Base-by-base conservation (phyloP, 2,888 invertebrate genomes). In the Xestia rhomboidea region DNA sequence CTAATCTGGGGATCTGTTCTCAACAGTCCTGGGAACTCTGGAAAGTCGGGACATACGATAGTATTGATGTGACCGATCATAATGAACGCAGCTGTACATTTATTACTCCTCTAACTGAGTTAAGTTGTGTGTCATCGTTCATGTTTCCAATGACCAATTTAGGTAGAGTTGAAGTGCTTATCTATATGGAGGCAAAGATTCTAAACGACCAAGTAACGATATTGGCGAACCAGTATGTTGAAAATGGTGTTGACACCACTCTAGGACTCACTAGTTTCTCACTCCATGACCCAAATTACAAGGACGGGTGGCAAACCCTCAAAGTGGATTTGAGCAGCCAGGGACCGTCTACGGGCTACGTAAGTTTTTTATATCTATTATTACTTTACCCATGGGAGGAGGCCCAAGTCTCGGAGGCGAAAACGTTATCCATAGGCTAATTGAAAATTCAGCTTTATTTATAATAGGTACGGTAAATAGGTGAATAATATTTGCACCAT, bases 81-180 rank as follows among this genome's bases (percentile, higher is more conserved):
- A 68, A 92, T 80, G 81, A 86, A 2, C 68, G 66, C 0, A 93
- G 94, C 62, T 81, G 66, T 2, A 76, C 51, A 7, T 93, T 89
- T 72, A 91, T 94, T 69, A 84, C 86, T 0, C 91, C 91, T 8
- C 21, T 44, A 67, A 1, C 57, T 0, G 1, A 2, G 3, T 68
- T 87, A 8, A 90, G 89, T 77, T 91, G 92, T 77, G 86, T 85
- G 5, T 87, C 91, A 10, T 90, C 91, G 18, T 89, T 88, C 60
- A 8, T 68, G 18, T 91, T 94, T 71, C 46, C 84, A 0, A 90
- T 94, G 90, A 66, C 87, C 5, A 76, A 86, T 15, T 80, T 81
- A 11, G 94, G 94, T 27, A 54, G 71, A 24, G 64, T 95, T 6
- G 93, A 95, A 90, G 87, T 93, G 4, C 89, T 90, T 63, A 73